A percentile compares a stretch with the other conserved stretches of the same genome.
Evolutionary conservation across 2,797 vertebrate genomes (phyloP).

Genomic region (Pteronotus mesoamericanus): DNA sequence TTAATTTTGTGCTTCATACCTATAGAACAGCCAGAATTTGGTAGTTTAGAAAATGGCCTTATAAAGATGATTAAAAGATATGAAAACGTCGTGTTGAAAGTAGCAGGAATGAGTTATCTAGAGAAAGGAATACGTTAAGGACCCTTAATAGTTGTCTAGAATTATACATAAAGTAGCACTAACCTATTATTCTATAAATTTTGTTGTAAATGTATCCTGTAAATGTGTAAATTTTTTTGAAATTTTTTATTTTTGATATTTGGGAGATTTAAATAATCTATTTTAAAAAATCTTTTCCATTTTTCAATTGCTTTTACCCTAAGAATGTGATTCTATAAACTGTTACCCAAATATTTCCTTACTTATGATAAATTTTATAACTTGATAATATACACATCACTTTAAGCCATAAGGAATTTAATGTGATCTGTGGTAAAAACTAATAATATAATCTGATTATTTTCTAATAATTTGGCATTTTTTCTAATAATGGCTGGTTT

Average conservation of each 20-base stretch:
- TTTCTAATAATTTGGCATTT: neutral
- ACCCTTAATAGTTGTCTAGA: neutral
- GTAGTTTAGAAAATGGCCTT: neutral
- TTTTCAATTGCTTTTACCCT: neutral
- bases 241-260: neutral
- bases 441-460: neutral
- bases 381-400: neutral
- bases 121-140: neutral
- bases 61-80: neutral
- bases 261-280: neutral
- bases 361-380: neutral
- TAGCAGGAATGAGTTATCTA: neutral
- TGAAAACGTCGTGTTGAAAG: neutral
- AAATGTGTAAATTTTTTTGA: neutral
- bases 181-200: neutral
- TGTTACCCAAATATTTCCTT: neutral
- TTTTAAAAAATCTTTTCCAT: neutral
- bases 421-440: neutral
- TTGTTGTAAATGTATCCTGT: neutral
- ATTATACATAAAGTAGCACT: neutral
- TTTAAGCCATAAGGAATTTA: neutral
- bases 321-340: neutral
- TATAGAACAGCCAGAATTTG: neutral
- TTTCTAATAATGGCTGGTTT: neutral
- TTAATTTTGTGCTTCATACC: neutral